Evolutionary conservation across 2,113 vertebrate genomes (phyloP).

Genomic region (Ivindomyrus marchei): DNA sequence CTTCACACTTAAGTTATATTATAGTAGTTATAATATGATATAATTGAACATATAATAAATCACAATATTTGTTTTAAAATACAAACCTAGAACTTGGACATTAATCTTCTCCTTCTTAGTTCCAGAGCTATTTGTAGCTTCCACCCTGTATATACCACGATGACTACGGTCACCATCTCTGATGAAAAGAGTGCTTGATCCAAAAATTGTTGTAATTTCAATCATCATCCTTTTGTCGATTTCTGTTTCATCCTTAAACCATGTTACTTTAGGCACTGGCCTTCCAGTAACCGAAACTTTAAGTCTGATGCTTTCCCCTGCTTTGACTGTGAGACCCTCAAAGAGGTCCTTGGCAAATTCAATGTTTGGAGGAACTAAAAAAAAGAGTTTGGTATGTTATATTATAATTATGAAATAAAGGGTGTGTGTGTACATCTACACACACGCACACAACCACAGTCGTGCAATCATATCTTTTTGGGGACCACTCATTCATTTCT

Average conservation of each 20-base stretch:
- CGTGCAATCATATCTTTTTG: too few species aligned
- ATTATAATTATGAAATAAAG: background rate
- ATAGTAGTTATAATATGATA: background rate
- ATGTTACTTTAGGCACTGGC: slow-evolving; percentile 83
- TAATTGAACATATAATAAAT: background rate
- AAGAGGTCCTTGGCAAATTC: slow-evolving; percentile 94
- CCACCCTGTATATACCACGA: slow-evolving; percentile 80
- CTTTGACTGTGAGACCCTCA: slow-evolving; percentile 84
- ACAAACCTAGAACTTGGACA: slow-evolving; percentile 87
- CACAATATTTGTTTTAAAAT: background rate
- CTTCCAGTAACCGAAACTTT: slow-evolving; percentile 83
- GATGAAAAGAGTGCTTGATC: slow-evolving; percentile 83
- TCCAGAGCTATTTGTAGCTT: slow-evolving; percentile 88
- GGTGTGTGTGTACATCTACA: background rate
- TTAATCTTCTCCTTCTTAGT: slow-evolving; percentile 75
- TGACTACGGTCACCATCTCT: slow-evolving; percentile 85
- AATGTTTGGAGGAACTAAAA: slow-evolving; percentile 81
- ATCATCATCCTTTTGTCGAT: slow-evolving; percentile 76
- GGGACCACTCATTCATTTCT: too few species aligned
- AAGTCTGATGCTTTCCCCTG: slow-evolving; percentile 82
- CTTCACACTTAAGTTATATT: background rate
- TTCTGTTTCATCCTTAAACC: slow-evolving; percentile 80
- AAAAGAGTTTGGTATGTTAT: background rate
- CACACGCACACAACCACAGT: background rate
- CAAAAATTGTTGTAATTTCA: slow-evolving; percentile 77